phyloP scores from a whole-genome alignment of 2,113 vertebrate species.

The Dicaeum eximium region DNA sequence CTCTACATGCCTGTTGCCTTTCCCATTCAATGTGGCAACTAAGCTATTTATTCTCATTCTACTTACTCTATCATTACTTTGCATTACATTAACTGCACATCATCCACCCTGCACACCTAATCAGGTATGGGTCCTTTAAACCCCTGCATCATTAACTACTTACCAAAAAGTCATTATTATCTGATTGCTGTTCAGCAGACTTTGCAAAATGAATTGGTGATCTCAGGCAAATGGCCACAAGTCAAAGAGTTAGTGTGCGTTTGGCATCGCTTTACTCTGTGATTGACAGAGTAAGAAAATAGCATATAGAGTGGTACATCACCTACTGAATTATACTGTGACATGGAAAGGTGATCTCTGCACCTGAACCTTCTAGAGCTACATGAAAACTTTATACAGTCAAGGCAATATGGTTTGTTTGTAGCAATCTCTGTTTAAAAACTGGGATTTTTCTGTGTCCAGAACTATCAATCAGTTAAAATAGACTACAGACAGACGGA shows the following conservation, averaged over 20 bases:
- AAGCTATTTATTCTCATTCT: conserved; percentile 27
- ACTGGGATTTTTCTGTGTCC: not conserved
- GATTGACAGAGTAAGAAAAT: not conserved
- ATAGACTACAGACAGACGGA: not conserved
- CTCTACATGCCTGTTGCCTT: not conserved
- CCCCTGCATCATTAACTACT: conserved; percentile 15
- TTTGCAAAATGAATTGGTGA: conserved; percentile 14
- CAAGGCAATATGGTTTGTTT: not conserved
- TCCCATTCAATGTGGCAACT: not conserved
- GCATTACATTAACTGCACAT: conserved; percentile 4
- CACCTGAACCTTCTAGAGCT: not conserved
- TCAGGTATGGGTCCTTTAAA: conserved; percentile 11
- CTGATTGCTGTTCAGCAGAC: conserved; percentile 15
- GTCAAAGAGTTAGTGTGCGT: not conserved
- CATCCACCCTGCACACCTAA: not conserved
- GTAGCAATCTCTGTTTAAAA: not conserved
- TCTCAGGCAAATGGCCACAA: not conserved
- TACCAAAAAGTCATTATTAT: conserved; percentile 47
- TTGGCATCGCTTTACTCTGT: not conserved
- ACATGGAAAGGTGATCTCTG: not conserved
- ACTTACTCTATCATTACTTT: not conserved
- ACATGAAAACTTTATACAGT: not conserved
- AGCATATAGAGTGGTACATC: not conserved
- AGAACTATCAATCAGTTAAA: not conserved
- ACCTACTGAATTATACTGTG: not conserved